Evolutionary conservation across 2,113 vertebrate genomes (phyloP).

Genomic region (Ptilorrhoa leucosticta): DNA sequence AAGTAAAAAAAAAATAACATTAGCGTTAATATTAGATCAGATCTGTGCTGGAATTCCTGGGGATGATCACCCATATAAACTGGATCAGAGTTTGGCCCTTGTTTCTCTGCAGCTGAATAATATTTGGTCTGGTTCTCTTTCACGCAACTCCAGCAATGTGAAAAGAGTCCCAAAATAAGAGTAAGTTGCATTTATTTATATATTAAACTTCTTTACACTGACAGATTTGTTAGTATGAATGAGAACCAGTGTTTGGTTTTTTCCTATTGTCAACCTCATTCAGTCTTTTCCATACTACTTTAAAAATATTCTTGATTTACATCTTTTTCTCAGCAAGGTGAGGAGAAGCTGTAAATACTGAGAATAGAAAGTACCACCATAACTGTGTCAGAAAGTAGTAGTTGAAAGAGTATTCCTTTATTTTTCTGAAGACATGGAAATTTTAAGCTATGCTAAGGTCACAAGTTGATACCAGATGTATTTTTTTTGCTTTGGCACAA

Average conservation of each 20-base stretch:
- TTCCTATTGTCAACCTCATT: not conserved
- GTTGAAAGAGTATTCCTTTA: not conserved
- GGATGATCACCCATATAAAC: not conserved
- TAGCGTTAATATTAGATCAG: not conserved
- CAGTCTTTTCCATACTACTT: not conserved
- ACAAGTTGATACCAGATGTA: constrained; percentile 13
- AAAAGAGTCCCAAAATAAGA: constrained; percentile 24
- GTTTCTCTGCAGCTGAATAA: not conserved
- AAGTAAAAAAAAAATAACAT: not conserved
- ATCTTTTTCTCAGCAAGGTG: not conserved
- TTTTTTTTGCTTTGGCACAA: not conserved
- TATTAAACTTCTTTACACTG: not conserved
- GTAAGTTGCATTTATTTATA: constrained; percentile 23
- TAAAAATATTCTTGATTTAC: not conserved
- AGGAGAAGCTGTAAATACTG: not conserved
- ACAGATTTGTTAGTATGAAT: not conserved
- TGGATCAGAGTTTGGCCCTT: constrained; percentile 13
- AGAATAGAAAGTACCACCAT: not conserved
- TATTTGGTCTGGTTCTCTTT: constrained; percentile 40
- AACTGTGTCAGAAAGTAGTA: not conserved
- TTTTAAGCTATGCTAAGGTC: constrained; percentile 2
- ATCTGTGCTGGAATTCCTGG: not conserved
- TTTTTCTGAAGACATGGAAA: not conserved
- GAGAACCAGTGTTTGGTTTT: not conserved
- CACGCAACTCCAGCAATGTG: constrained; percentile 22